Evolutionary conservation across 2,797 vertebrate genomes (phyloP).

Genomic region (Sebastes diaconus): DNA sequence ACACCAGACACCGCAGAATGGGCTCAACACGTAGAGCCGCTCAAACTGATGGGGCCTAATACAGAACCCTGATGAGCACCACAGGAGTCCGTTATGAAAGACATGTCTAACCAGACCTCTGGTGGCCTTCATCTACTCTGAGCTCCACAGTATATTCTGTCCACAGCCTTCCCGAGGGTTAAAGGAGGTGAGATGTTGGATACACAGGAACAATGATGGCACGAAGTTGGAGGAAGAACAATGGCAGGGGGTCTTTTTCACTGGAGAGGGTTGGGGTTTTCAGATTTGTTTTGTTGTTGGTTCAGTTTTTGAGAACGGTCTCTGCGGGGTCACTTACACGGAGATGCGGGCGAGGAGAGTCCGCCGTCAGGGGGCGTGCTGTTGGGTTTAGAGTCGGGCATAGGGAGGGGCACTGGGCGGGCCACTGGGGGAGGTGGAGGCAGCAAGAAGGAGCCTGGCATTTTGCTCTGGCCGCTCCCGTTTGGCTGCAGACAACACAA

Average conservation of each 20-base stretch:
- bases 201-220: constrained; percentile 62
- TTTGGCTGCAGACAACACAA: constrained; percentile 96
- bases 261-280: constrained; percentile 61
- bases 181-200: constrained; percentile 55
- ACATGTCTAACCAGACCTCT: constrained; percentile 24
- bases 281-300: constrained; percentile 39
- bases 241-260: constrained; percentile 56
- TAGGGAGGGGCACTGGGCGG: constrained; percentile 97
- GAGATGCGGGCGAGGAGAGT: constrained; percentile 93
- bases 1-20: constrained; percentile 28
- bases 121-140: constrained; percentile 24
- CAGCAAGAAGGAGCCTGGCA: constrained; percentile 97
- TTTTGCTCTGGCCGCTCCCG: constrained; percentile 97
- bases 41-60: constrained; percentile 38
- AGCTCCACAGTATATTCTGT: constrained; percentile 36
- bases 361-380: constrained; percentile 90
- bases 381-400: constrained; percentile 93
- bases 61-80: constrained; percentile 58
- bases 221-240: constrained; percentile 63
- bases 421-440: constrained; percentile 96
- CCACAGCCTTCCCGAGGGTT: constrained; percentile 36
- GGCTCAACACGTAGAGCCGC: constrained; percentile 9
- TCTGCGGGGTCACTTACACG: constrained; percentile 92
- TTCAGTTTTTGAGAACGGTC: constrained; percentile 71
- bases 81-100: constrained; percentile 32